These are phyloP conservation scores for Horisme vitalbata DNA, from an alignment of 2,888 invertebrate species.

Conservation along the genomic window DNA sequence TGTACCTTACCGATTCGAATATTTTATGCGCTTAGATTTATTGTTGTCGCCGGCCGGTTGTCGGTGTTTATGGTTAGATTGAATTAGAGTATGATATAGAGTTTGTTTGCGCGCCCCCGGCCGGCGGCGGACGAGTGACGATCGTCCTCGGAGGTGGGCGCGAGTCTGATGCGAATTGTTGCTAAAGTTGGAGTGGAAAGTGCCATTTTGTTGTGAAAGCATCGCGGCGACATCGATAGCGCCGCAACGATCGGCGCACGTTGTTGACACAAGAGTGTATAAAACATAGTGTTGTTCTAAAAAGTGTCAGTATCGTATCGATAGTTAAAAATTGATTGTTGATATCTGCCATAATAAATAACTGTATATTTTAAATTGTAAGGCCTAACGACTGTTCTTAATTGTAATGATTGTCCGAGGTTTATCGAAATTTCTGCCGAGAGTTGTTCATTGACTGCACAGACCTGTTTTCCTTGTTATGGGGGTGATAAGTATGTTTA, in stretches of 20 bases:
- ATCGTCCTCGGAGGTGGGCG: constrained; percentile 26
- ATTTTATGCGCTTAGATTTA: constrained; percentile 43
- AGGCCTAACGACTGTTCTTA: constrained; percentile 80
- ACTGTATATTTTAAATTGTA: constrained; percentile 76
- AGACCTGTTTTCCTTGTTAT: constrained; percentile 55
- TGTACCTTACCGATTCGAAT: constrained; percentile 43
- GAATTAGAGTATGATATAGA: constrained; percentile 46
- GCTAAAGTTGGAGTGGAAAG: constrained; percentile 44
- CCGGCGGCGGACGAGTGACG: constrained; percentile 29
- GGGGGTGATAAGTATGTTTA: constrained; percentile 32
- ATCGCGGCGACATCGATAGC: constrained; percentile 34
- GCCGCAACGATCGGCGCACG: constrained; percentile 46
- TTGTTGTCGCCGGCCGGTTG: constrained; percentile 41
- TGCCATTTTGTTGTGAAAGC: constrained; percentile 56
- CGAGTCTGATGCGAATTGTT: constrained; percentile 20
- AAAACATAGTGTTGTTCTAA: constrained; percentile 64
- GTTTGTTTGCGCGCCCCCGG: constrained; percentile 45
- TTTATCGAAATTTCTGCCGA: constrained; percentile 53
- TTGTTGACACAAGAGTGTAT: constrained; percentile 61
- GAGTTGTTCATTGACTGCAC: constrained; percentile 43
- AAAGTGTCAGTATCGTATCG: constrained; percentile 71
- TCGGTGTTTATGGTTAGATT: constrained; percentile 55
- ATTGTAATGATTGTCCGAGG: constrained; percentile 67
- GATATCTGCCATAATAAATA: constrained; percentile 81
- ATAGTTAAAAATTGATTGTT: constrained; percentile 75